These are phyloP conservation scores for Timema podura DNA, from an alignment of 2,888 invertebrate species.

Conservation along the genomic window DNA sequence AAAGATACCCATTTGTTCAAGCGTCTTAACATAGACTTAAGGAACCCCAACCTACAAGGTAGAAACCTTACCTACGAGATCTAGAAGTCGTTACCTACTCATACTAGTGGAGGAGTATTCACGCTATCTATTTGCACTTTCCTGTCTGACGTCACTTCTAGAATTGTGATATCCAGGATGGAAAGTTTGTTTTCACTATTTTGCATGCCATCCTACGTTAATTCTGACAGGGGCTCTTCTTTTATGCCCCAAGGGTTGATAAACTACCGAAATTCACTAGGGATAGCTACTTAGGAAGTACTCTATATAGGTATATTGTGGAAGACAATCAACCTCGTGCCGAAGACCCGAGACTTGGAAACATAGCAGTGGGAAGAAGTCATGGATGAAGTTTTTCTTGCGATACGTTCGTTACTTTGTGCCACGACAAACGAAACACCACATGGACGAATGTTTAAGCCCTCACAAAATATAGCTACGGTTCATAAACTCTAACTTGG, in stretches of 20 bases:
- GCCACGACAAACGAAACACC: slow-evolving; percentile 22
- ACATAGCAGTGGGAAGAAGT: slow-evolving; percentile 11
- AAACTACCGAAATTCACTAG: neutral
- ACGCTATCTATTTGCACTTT: neutral
- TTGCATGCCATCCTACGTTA: neutral
- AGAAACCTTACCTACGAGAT: neutral
- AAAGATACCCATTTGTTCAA: neutral
- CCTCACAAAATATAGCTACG: slow-evolving; percentile 28
- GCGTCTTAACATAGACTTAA: neutral
- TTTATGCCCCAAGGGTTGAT: neutral
- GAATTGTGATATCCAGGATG: neutral
- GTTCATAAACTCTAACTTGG: slow-evolving; percentile 28
- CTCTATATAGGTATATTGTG: slow-evolving; percentile 9
- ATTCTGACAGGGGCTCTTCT: neutral
- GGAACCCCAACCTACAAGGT: neutral
- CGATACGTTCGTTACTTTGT: slow-evolving; percentile 19
- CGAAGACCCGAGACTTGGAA: neutral
- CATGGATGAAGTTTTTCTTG: slow-evolving; percentile 10
- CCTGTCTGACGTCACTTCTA: neutral
- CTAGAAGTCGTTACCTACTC: slow-evolving; percentile 2
- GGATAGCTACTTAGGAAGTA: neutral
- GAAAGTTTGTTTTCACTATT: neutral
- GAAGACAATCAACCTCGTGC: slow-evolving; percentile 6
- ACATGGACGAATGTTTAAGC: slow-evolving; percentile 26
- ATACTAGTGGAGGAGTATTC: neutral